Evolutionary conservation across 2,888 invertebrate genomes (phyloP).

Genomic region (Ectobius pallidus): DNA sequence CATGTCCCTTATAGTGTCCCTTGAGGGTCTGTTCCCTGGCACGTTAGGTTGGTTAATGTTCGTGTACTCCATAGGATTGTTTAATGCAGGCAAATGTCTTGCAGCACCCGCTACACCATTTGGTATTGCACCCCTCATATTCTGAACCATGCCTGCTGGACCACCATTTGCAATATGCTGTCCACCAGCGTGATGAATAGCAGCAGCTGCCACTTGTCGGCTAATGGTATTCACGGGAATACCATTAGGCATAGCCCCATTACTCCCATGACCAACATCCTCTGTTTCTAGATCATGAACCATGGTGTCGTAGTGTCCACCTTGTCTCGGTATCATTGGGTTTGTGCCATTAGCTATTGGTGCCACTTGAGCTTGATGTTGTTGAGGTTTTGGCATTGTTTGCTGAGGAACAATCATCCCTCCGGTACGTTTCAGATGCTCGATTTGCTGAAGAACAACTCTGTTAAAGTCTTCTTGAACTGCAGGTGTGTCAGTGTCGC

Average conservation of each 20-base stretch:
- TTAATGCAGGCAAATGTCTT: slow-evolving; percentile 46
- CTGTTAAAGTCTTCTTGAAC: slow-evolving; percentile 78
- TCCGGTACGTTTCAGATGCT: slow-evolving; percentile 53
- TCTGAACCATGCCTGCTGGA: background rate
- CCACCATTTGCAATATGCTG: slow-evolving; percentile 8
- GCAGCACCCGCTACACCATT: slow-evolving; percentile 57
- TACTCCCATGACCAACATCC: slow-evolving; percentile 44
- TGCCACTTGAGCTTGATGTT: background rate
- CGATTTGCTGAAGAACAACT: slow-evolving; percentile 72
- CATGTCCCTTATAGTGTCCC: slow-evolving; percentile 52
- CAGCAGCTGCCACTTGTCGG: slow-evolving; percentile 47
- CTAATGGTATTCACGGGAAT: slow-evolving; percentile 52
- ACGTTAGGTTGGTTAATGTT: background rate
- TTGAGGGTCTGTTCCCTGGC: slow-evolving; percentile 47
- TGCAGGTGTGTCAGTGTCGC: slow-evolving; percentile 79
- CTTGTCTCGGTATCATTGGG: slow-evolving; percentile 20
- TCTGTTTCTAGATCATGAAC: slow-evolving; percentile 46
- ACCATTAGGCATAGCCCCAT: slow-evolving; percentile 49
- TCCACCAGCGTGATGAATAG: background rate
- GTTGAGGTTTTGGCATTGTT: slow-evolving; percentile 23
- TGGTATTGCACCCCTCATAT: slow-evolving; percentile 38
- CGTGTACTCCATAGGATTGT: slow-evolving; percentile 7
- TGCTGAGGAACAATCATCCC: slow-evolving; percentile 45
- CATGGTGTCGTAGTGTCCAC: slow-evolving; percentile 41
- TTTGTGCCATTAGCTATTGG: slow-evolving; percentile 10